Evolutionary conservation across 1,140 invertebrate genomes (phyloP), one percentile per base, ranked within the genome.

Genomic region (Theocolax elegans): DNA sequence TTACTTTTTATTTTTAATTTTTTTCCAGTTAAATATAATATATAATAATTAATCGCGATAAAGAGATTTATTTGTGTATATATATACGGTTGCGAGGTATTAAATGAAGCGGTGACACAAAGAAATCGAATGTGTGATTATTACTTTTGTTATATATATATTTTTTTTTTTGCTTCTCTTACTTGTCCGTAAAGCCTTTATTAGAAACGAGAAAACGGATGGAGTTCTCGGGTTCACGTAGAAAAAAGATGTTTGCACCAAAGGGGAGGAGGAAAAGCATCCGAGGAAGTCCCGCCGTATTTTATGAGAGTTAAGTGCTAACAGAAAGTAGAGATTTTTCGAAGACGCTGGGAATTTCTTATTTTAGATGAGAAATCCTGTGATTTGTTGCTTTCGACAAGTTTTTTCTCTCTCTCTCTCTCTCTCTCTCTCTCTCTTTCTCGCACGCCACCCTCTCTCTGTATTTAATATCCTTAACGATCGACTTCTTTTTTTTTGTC

Each of bases 121-220:
- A 7, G 25, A 13, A 48, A 42, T 1, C 7, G 25, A 17, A 68
- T 60, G 19, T 68, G 60, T 17, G 56, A 68, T 60, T 59, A 68
- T 68, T 59, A 51, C 66, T 48, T 60, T 21, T 17, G 31, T 53
- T 60, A 23, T n/a, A 40, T 21, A 51, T 10, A 40, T 53, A 58
- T 51, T 35, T n/a, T n/a, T n/a, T n/a, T n/a, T n/a, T n/a, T n/a
- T n/a, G n/a, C n/a, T n/a, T n/a, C n/a, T n/a, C n/a, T n/a, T n/a
- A n/a, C 27, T 21, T 23, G 3, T 42, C n/a, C 38, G 13, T 51
- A 58, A 67, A 67, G 56, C 54, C 67, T 68, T 68, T 69, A 69
- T 69, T 69, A 69, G 67, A 67, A 67, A 49, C 35, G 15, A 54
- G 25, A 60, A 54, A 54, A 62, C 38, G 51, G 48, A 64, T 70